Evolutionary conservation across 2,888 invertebrate species (phyloP).

Genomic region (Rotaria sp.): DNA sequence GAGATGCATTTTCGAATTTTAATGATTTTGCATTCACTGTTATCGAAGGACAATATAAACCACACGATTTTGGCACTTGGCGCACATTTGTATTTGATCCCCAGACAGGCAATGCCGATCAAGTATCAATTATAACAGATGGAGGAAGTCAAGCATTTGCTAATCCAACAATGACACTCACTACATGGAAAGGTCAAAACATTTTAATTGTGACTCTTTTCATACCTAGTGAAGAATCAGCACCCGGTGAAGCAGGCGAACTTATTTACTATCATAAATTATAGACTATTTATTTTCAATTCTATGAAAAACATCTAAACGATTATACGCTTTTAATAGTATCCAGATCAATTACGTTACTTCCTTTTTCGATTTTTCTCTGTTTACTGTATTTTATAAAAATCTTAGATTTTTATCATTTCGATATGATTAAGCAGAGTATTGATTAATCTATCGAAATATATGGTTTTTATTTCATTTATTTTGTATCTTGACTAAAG

Average conservation of each 20-base stretch:
- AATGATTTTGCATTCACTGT: not conserved
- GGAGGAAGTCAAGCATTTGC: conserved; percentile 29
- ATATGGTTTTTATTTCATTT: too few relatives aligned
- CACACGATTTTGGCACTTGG: conserved; percentile 6
- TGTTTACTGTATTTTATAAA: too few relatives aligned
- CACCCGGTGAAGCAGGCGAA: conserved; percentile 14
- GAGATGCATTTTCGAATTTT: not conserved
- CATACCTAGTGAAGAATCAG: not conserved
- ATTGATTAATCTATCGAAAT: too few relatives aligned
- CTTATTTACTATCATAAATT: conserved; percentile 11
- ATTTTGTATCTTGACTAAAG: too few relatives aligned
- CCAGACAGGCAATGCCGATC: conserved; percentile 10
- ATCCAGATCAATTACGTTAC: too few relatives aligned
- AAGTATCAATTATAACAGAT: not conserved
- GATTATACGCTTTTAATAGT: too few relatives aligned
- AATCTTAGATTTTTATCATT: too few relatives aligned
- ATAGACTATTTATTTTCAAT: not conserved
- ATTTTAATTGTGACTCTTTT: not conserved
- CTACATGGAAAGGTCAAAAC: not conserved
- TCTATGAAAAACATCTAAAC: too few relatives aligned
- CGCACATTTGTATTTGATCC: not conserved
- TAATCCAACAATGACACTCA: conserved; percentile 19
- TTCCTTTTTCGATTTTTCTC: too few relatives aligned
- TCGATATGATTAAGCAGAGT: too few relatives aligned
- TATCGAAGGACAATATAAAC: conserved; percentile 15